A percentile compares a stretch with the other conserved stretches of the same genome.
These are phyloP conservation scores for Epizoanthus scotinus DNA, from an alignment of 92 coral and sea anemone species.

Conservation along the genomic window DNA sequence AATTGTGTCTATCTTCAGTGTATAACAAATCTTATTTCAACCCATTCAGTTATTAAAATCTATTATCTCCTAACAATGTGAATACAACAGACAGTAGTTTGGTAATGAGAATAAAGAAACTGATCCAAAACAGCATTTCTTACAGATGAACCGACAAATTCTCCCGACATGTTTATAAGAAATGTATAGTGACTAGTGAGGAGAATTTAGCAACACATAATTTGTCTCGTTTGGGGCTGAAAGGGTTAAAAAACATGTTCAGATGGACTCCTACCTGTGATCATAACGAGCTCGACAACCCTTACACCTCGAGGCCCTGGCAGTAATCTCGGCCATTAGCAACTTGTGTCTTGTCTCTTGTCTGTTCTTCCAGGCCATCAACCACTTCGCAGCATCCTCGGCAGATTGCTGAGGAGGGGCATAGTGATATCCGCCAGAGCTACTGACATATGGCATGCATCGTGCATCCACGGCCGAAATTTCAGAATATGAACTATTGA, in stretches of 20 bases:
- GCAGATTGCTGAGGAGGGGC: slow-evolving; percentile 89
- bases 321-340: slow-evolving; percentile 84
- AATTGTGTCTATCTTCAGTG: too few relatives aligned
- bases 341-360: slow-evolving; percentile 90
- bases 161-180: too few relatives aligned
- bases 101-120: too few relatives aligned
- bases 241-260: background rate
- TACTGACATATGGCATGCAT: slow-evolving; percentile 97
- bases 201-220: too few relatives aligned
- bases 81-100: too few relatives aligned
- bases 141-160: too few relatives aligned
- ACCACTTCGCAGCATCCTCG: slow-evolving; percentile 97
- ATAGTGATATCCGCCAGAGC: slow-evolving; percentile 87
- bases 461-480: slow-evolving; percentile 91
- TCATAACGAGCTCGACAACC: slow-evolving; percentile 98
- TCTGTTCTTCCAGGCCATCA: slow-evolving; percentile 95
- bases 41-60: too few relatives aligned
- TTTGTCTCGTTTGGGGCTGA: too few relatives aligned
- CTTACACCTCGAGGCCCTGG: slow-evolving; percentile 89
- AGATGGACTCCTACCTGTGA: slow-evolving; percentile 67
- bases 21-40: too few relatives aligned
- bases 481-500: slow-evolving; percentile 85
- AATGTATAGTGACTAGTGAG: too few relatives aligned
- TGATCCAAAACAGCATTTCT: too few relatives aligned
- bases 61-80: too few relatives aligned